phyloP scores from a whole-genome alignment of 1,140 invertebrate species.

The Panagrolaimus sp. region DNA sequence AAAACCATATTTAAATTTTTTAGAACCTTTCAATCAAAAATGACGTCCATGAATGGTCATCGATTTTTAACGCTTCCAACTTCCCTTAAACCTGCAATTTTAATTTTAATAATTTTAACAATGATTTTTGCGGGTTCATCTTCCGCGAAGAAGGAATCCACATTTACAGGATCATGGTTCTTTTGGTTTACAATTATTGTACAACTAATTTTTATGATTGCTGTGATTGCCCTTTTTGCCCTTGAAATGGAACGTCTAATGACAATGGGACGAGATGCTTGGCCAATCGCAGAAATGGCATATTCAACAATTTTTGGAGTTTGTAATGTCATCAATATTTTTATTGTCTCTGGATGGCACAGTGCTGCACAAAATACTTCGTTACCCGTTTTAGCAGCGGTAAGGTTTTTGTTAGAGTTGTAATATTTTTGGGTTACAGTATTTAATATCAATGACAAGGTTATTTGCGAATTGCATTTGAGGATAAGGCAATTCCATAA shows the following conservation, averaged over 20 bases:
- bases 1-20: too few species aligned
- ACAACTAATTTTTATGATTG: slow-evolving; percentile 1
- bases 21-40: too few species aligned
- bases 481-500: too few species aligned
- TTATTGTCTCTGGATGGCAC: not conserved
- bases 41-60: not conserved
- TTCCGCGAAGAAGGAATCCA: not conserved
- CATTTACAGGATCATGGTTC: not conserved
- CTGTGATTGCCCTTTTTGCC: not conserved
- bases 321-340: slow-evolving; percentile 10
- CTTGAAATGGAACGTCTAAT: slow-evolving; percentile 9
- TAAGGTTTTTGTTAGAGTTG: not conserved
- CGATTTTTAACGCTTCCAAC: slow-evolving; percentile 16
- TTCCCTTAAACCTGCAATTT: slow-evolving; percentile 8
- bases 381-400: not conserved
- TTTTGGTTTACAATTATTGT: slow-evolving; percentile 4
- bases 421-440: too few species aligned
- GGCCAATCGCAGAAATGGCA: slow-evolving; percentile 11
- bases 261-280: not conserved
- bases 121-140: slow-evolving; percentile 11
- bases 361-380: not conserved
- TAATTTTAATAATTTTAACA: not conserved
- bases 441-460: too few species aligned
- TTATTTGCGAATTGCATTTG: too few species aligned
- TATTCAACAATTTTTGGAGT: not conserved